These are phyloP conservation scores for Platalea minor DNA, from an alignment of 2,797 vertebrate genomes.

Conservation along the genomic window DNA sequence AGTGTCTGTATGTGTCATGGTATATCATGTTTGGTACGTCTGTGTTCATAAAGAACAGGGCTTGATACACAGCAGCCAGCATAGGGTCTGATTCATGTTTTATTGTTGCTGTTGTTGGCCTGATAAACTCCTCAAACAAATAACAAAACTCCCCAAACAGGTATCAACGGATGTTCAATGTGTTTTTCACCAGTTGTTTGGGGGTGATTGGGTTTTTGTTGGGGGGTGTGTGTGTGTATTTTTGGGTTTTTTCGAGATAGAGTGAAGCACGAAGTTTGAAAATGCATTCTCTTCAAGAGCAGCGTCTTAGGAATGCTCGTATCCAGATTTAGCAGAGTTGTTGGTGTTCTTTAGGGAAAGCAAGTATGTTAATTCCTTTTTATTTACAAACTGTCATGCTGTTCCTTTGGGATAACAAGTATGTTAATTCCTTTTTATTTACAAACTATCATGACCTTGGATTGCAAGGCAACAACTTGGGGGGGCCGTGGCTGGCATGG, in stretches of 20 bases:
- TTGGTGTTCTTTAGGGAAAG: not conserved
- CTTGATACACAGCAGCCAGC: not conserved
- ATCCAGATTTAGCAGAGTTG: not conserved
- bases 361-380: not conserved
- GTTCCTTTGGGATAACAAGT: not conserved
- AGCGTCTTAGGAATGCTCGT: not conserved
- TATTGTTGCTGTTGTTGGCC: not conserved
- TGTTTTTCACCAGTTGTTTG: not conserved
- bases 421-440: constrained; percentile 13
- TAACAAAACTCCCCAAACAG: not conserved
- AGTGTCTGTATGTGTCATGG: not conserved
- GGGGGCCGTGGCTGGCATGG: not conserved
- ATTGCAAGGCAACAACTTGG: not conserved
- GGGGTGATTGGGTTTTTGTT: not conserved
- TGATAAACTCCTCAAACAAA: not conserved
- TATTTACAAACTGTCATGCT: not conserved
- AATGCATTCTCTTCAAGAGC: not conserved
- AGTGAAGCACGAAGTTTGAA: not conserved
- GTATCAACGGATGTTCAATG: not conserved
- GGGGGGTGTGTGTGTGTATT: not conserved
- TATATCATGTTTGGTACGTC: accelerated
- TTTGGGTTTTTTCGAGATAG: not conserved
- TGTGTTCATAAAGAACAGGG: not conserved
- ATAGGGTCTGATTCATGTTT: not conserved
- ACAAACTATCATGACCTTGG: not conserved